Conservation (phyloP, 1,140 invertebrate species). For the Lepeophtheirus salmonis region DNA sequence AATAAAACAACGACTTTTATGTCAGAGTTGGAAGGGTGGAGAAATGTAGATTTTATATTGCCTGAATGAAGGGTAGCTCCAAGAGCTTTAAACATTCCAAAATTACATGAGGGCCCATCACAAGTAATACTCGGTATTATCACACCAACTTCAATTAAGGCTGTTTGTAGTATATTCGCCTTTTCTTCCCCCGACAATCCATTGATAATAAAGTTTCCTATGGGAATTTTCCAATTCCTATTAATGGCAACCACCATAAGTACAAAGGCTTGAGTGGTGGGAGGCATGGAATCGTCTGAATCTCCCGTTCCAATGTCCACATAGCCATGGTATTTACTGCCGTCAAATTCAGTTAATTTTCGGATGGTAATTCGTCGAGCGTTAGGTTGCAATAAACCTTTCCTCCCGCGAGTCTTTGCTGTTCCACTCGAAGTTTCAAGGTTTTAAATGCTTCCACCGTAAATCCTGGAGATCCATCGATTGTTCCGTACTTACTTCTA, state of each 20-base stretch:
- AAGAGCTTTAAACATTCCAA: not conserved
- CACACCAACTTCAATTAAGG: not conserved
- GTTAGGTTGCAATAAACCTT: conserved; percentile 22
- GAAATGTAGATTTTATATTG: no score
- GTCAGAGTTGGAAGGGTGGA: not conserved
- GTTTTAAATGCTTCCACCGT: not conserved
- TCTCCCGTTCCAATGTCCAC: conserved; percentile 25
- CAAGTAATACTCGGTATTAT: not conserved
- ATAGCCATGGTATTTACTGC: conserved; percentile 23
- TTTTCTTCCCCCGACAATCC: not conserved
- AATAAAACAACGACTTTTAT: not conserved
- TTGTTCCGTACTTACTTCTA: not conserved
- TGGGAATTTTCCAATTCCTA: conserved; percentile 23
- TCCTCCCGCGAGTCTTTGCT: not conserved
- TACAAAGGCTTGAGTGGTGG: conserved; percentile 26
- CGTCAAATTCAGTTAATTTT: conserved; percentile 25
- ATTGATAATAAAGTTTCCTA: conserved; percentile 1
- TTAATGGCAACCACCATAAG: conserved; percentile 26
- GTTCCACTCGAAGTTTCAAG: not conserved
- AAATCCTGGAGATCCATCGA: conserved; percentile 9
- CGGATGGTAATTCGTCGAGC: conserved; percentile 28
- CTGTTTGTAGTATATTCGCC: not conserved
- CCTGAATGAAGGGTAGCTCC: not conserved
- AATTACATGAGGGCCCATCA: conserved; percentile 5
- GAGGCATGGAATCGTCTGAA: conserved; percentile 21